Evolutionary conservation across 2,888 invertebrate species (phyloP).

Genomic region (Macroteleia sp.): DNA sequence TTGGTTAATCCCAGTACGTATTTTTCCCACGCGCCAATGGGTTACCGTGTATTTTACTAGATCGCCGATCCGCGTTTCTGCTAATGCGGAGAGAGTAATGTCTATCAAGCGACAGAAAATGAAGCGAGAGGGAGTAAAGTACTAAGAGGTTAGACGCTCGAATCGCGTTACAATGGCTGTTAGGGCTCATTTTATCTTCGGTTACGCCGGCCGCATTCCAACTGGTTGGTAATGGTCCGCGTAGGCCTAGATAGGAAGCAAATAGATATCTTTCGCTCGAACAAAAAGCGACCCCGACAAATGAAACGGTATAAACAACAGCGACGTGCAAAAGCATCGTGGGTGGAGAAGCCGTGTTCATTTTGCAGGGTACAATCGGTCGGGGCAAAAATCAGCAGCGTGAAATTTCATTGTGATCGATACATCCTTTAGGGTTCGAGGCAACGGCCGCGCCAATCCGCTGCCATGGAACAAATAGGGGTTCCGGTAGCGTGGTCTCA

Average conservation of each 20-base stretch:
- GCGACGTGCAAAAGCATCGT: constrained; percentile 29
- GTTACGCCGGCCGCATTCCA: constrained; percentile 44
- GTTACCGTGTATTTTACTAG: constrained; percentile 45
- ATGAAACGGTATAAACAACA: constrained; percentile 35
- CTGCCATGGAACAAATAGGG: constrained; percentile 53
- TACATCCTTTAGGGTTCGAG: constrained; percentile 31
- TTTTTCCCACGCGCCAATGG: constrained; percentile 68
- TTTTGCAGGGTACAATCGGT: constrained; percentile 29
- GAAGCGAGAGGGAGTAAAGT: neutral
- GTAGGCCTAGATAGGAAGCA: constrained; percentile 44
- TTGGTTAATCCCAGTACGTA: neutral
- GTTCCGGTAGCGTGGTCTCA: constrained; percentile 72
- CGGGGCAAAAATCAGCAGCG: constrained; percentile 22
- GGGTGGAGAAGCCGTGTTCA: constrained; percentile 36
- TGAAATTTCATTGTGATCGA: constrained; percentile 47
- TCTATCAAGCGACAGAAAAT: constrained; percentile 6
- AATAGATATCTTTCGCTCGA: constrained; percentile 34
- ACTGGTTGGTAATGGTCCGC: constrained; percentile 19
- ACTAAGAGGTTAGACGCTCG: constrained; percentile 41
- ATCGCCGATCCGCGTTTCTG: constrained; percentile 14
- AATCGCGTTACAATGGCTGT: constrained; percentile 57
- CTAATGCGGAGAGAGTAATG: constrained; percentile 15
- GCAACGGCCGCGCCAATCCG: constrained; percentile 38
- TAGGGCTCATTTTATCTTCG: constrained; percentile 47
- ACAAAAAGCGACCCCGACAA: constrained; percentile 24